Base-by-base conservation (phyloP, 2,797 vertebrate genomes). In the Mus caroli region DNA sequence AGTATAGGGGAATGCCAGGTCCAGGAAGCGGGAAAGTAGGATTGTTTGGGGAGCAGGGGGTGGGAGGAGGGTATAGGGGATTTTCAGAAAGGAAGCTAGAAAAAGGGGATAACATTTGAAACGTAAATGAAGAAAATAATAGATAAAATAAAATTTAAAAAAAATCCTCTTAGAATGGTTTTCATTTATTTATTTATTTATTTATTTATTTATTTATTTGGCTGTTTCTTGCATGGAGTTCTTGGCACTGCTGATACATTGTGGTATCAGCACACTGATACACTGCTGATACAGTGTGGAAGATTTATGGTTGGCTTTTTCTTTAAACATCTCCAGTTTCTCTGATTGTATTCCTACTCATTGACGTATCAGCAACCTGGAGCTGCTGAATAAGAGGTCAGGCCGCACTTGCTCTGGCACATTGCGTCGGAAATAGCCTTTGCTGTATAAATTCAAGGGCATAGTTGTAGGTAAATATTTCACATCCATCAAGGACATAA, bases 381-480 rank as follows among this genome's bases (percentile, higher is more conserved):
- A 46, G 37, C 13, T 71, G 50, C 15, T 88, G 64, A 85, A 62
- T n/a, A 37, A 88, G 91, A 95, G 84, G 94, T 93, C 73, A 88
- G 26, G 62, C 67, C 79, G n/a, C 60, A 4, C 34, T 89, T 83
- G 54, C 67, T 19, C 34, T 86, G 76, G 54, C 11, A 19, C 15
- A 13, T 71, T 37, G 31, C 67, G 80, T 94, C n/a, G 88, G 88
- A 95, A 94, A 76, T 14, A 90, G 26, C 12, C 76, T 80, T 89
- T 78, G 56, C 64, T 86, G 34, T 69, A 71, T 94, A 87, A 94
- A 83, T 93, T 90, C 60, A 90, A 87, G 87, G 94, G 9, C 56
- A 69, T 62, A 86, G 79, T 73, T 86, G 14, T 43, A 64, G 17
- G 26, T 77, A 94, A 96, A 80, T 92, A 94, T 75, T 94, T 97